phyloP scores from a whole-genome alignment of 2,888 invertebrate genomes.

The Macrosoma leucophasiata region DNA sequence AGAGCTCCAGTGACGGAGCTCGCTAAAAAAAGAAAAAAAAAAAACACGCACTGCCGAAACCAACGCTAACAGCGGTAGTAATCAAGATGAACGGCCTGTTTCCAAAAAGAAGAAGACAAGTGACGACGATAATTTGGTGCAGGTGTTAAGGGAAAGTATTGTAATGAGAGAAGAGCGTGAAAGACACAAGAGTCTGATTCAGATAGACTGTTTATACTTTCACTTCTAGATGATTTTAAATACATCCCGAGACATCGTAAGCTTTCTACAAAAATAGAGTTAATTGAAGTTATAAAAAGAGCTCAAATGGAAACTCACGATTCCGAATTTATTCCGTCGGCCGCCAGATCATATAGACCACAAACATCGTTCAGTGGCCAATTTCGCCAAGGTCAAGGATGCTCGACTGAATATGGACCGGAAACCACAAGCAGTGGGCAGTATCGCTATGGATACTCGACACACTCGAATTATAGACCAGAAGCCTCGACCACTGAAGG shows the following conservation, averaged over 20 bases:
- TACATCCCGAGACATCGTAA: constrained; percentile 30
- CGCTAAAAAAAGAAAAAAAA: no score
- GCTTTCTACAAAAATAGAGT: constrained; percentile 32
- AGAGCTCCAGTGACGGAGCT: no score
- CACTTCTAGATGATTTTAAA: constrained; percentile 31
- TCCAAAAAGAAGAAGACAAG: constrained; percentile 31
- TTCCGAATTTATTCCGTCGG: constrained; percentile 25
- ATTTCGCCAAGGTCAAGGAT: constrained; percentile 30
- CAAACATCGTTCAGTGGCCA: constrained; percentile 29
- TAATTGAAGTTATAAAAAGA: constrained; percentile 32
- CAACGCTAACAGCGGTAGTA: constrained; percentile 23
- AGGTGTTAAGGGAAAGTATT: constrained; percentile 31
- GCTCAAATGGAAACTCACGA: constrained; percentile 29
- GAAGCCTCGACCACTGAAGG: constrained; percentile 28
- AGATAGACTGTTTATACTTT: constrained; percentile 29
- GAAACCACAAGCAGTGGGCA: constrained; percentile 28
- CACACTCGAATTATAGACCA: constrained; percentile 29
- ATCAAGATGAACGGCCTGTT: constrained; percentile 28
- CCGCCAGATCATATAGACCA: constrained; percentile 30
- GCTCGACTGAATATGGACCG: constrained; percentile 28
- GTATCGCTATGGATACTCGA: constrained; percentile 25
- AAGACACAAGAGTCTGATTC: constrained; percentile 30
- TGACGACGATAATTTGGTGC: constrained; percentile 29
- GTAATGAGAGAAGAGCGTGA: constrained; percentile 31
- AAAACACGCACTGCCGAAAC: constrained; percentile 30